Conservation (phyloP, 2,888 invertebrate genomes). For the Pediacus dermestoides region DNA sequence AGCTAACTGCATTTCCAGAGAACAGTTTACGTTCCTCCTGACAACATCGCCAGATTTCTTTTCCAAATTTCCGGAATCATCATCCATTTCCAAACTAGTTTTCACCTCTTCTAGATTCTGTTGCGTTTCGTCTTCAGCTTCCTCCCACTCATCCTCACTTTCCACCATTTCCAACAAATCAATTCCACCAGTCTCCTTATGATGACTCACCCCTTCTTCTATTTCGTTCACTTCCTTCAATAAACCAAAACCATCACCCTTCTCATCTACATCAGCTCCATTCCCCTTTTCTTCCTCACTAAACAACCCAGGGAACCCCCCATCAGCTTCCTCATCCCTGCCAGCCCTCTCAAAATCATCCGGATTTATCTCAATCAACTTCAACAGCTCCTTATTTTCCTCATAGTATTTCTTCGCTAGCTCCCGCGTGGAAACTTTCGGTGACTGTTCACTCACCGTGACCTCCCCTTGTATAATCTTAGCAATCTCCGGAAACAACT, state of each 20-base stretch:
- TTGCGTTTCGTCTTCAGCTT: slow-evolving; percentile 13
- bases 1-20: slow-evolving; percentile 48
- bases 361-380: slow-evolving; percentile 14
- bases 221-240: slow-evolving; percentile 6
- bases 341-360: neutral
- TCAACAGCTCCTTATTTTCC: slow-evolving; percentile 8
- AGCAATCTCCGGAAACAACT: too few relatives aligned
- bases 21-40: slow-evolving; percentile 36
- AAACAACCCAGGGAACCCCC: too few relatives aligned
- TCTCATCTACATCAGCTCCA: slow-evolving; percentile 20
- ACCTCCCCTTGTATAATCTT: too few relatives aligned
- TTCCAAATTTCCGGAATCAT: slow-evolving; percentile 4
- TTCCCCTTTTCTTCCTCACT: slow-evolving; percentile 17
- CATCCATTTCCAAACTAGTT: slow-evolving; percentile 5
- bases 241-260: slow-evolving; percentile 2
- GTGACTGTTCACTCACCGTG: too few relatives aligned
- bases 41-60: slow-evolving; percentile 11
- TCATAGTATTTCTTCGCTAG: slow-evolving; percentile 23
- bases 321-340: slow-evolving; percentile 5
- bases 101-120: slow-evolving; percentile 12
- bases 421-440: too few relatives aligned
- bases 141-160: slow-evolving; percentile 7
- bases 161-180: neutral
- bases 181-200: slow-evolving; percentile 1
- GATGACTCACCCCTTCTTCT: slow-evolving; percentile 8